Evolutionary conservation across 2,797 vertebrate genomes (phyloP), one percentile per base, ranked within the genome.

Genomic region (Periparus ater): DNA sequence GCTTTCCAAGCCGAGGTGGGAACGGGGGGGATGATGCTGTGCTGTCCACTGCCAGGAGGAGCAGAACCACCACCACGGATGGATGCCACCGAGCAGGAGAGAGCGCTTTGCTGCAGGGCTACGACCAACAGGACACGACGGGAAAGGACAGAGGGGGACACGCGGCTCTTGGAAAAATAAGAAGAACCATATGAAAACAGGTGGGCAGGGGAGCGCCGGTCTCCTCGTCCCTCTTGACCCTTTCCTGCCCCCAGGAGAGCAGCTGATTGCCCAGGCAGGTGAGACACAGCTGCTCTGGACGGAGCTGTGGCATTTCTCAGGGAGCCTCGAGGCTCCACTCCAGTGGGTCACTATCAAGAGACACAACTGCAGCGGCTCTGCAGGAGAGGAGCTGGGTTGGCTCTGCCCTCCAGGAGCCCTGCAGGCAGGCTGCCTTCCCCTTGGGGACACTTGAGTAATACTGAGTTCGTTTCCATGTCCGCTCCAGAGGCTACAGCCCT

Each of bases 181-280:
- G 88, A 95, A 94, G 89, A 95, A 95, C 73, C 76, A 6, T 92
- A 96, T 53, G 95, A 85, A 85, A 95, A 95, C 95, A 95, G 53
- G 40, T 12, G 32, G 79, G 80, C 80, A 57, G 78, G 88, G 79
- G 85, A 96, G 48, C 1, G 0, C 61, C 0, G 13, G 73, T 51
- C 67, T 91, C 62, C 71, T 79, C n/a, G 10, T 90, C 91, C 89
- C 70, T 95, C 85, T 75, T 66, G 79, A 95, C 83, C 75, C 80
- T 91, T 85, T 66, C 67, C 63, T 88, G 88, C 71, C 83, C 90
- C 73, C 87, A 89, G 67, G 17, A 67, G 50, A 95, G 80, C 66
- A 88, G 90, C 66, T 78, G 22, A 63, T 54, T 74, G 61, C 86
- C 88, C 73, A 47, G 82, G 89, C 77, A 92, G 91, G 26, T 67